Evolutionary conservation across 2,888 invertebrate genomes (phyloP).

Genomic region (Rotaria sp.): DNA sequence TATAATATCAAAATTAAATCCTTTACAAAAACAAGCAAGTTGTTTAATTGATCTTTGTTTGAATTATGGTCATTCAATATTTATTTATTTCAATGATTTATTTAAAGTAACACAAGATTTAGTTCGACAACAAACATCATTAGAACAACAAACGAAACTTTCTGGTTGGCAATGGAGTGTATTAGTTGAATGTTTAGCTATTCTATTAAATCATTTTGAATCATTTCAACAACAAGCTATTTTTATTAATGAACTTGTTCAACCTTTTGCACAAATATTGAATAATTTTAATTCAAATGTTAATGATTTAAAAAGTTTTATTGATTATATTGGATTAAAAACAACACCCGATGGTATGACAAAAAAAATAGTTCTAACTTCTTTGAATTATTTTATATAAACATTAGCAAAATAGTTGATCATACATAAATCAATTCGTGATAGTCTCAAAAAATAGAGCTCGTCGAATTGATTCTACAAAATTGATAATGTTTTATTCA

Average conservation of each 20-base stretch:
- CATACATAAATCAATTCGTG: too few species aligned
- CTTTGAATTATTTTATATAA: too few species aligned
- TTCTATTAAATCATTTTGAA: constrained; percentile 14
- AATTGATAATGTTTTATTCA: too few species aligned
- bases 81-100: constrained; percentile 21
- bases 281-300: neutral
- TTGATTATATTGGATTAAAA: neutral
- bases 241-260: neutral
- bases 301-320: neutral
- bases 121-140: neutral
- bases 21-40: constrained; percentile 21
- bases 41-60: constrained; percentile 26
- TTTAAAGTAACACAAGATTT: constrained; percentile 6
- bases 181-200: constrained; percentile 23
- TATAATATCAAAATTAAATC: neutral
- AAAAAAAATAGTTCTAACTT: too few species aligned
- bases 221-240: neutral
- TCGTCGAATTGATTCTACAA: too few species aligned
- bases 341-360: neutral
- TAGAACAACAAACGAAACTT: neutral
- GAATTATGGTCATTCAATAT: constrained; percentile 13
- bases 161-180: constrained; percentile 28
- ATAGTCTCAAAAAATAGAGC: too few species aligned
- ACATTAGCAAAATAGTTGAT: too few species aligned
- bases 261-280: neutral